A percentile compares a stretch with the other conserved stretches of the same genome.
Evolutionary conservation across 2,888 invertebrate genomes (phyloP).

Genomic region (Dasypogon diadema): DNA sequence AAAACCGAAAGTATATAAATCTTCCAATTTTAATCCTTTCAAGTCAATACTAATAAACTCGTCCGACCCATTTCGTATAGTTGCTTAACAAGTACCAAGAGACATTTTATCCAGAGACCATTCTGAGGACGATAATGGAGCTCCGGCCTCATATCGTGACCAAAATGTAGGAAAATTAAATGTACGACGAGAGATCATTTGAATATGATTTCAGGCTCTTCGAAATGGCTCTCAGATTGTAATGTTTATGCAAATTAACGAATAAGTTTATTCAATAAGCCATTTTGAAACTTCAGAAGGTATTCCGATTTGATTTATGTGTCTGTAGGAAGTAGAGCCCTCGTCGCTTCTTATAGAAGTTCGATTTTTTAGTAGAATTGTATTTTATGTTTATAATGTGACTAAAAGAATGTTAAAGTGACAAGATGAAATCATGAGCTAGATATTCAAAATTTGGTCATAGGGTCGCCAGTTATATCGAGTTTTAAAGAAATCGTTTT

Average conservation of each 20-base stretch:
- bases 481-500: too few relatives aligned
- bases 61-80: conserved; percentile 21
- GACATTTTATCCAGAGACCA: not conserved
- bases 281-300: conserved; percentile 60
- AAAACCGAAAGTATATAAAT: conserved; percentile 26
- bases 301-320: conserved; percentile 69
- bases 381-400: too few relatives aligned
- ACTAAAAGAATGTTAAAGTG: too few relatives aligned
- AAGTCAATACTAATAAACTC: conserved; percentile 50
- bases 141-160: not conserved
- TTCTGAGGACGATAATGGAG: conserved; percentile 5
- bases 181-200: conserved; percentile 45
- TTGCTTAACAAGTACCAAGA: conserved; percentile 8
- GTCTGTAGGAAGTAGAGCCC: conserved; percentile 63
- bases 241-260: conserved; percentile 52
- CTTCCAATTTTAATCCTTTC: conserved; percentile 45
- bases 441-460: too few relatives aligned
- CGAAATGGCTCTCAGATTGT: conserved; percentile 43
- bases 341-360: not conserved
- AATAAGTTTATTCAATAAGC: conserved; percentile 66
- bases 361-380: too few relatives aligned
- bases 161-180: conserved; percentile 26
- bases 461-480: too few relatives aligned
- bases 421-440: too few relatives aligned
- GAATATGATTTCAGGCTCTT: conserved; percentile 43